Evolutionary conservation across 2,888 invertebrate species (phyloP).

Genomic region (Myathropa florea): DNA sequence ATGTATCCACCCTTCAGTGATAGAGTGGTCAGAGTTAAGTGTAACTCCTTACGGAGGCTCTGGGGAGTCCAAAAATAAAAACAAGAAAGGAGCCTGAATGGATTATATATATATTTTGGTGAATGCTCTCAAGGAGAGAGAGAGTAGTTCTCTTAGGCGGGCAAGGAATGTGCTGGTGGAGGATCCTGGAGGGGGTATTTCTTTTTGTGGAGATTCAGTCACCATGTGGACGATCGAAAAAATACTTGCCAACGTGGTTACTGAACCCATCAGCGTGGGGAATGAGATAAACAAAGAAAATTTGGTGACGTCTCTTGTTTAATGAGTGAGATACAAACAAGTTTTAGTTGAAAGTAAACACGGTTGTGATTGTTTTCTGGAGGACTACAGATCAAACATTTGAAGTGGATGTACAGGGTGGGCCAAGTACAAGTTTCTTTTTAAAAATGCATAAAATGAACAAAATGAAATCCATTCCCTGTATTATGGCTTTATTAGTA

Average conservation of each 20-base stretch:
- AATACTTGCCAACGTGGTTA: neutral
- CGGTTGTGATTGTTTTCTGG: neutral
- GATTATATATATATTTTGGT: neutral
- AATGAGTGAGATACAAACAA: neutral
- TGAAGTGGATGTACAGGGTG: too few relatives aligned
- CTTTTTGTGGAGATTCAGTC: neutral
- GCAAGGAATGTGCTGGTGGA: neutral
- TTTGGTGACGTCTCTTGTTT: neutral
- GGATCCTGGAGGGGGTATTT: neutral
- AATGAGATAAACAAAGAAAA: neutral
- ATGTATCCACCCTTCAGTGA: neutral
- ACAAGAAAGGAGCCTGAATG: neutral
- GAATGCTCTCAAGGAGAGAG: neutral
- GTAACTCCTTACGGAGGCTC: neutral
- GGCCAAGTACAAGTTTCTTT: too few relatives aligned
- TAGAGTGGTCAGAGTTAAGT: conserved; percentile 8
- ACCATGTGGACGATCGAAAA: neutral
- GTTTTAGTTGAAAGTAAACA: neutral
- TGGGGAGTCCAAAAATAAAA: neutral
- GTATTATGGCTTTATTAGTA: too few relatives aligned
- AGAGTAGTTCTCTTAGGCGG: neutral
- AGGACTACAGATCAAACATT: too few relatives aligned
- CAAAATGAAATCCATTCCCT: too few relatives aligned
- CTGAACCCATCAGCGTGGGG: neutral
- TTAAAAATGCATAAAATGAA: too few relatives aligned